Evolutionary conservation across 2,888 invertebrate species (phyloP).

Genomic region (Temnothorax rugatulus): DNA sequence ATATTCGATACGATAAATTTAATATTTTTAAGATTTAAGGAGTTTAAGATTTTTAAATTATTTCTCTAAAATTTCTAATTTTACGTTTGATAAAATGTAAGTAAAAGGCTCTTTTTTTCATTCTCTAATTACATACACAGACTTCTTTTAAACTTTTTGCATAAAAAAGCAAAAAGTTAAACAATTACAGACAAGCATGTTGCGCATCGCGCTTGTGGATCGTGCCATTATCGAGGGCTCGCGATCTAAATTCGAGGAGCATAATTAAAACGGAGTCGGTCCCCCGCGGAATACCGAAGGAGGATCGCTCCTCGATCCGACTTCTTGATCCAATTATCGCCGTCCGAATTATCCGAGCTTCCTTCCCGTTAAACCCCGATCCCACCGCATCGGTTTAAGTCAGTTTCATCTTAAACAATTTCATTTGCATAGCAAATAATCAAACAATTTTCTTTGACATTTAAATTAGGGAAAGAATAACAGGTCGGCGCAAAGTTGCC

Average conservation of each 20-base stretch:
- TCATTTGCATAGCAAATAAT: slow-evolving; percentile 86
- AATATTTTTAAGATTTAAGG: not conserved
- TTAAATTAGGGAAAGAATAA: slow-evolving; percentile 81
- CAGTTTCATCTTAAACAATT: slow-evolving; percentile 83
- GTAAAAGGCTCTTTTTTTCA: not conserved
- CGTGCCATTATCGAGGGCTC: slow-evolving; percentile 79
- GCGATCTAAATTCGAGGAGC: slow-evolving; percentile 78
- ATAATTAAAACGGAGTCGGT: slow-evolving; percentile 83
- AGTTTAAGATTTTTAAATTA: not conserved
- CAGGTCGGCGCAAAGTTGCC: slow-evolving; percentile 61
- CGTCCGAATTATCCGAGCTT: slow-evolving; percentile 82
- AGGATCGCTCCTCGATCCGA: slow-evolving; percentile 82
- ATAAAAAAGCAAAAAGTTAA: not conserved
- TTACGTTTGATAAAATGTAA: not conserved
- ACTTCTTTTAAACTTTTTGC: not conserved
- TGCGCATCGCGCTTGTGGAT: slow-evolving; percentile 65
- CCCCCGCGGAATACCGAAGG: slow-evolving; percentile 72
- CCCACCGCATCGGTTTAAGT: slow-evolving; percentile 69
- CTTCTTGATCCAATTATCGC: slow-evolving; percentile 86
- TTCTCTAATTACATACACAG: not conserved
- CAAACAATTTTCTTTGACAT: slow-evolving; percentile 86
- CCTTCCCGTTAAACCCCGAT: slow-evolving; percentile 68
- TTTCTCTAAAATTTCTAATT: not conserved
- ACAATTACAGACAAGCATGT: not conserved
- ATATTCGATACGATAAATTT: not conserved